Conservation (phyloP, 2,888 invertebrate species). For the Papilio demoleus region DNA sequence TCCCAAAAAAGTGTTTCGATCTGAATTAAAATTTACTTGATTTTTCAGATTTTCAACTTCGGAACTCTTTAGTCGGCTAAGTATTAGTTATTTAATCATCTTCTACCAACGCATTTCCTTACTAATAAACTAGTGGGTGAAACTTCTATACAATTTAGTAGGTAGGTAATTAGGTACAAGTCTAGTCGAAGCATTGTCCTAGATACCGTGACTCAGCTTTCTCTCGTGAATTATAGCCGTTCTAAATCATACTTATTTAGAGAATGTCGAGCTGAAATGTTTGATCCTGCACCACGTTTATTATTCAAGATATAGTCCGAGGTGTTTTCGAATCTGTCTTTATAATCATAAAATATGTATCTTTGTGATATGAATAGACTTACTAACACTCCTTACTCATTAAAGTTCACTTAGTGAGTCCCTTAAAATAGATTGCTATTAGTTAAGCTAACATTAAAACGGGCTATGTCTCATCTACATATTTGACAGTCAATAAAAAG, state of each 20-base stretch:
- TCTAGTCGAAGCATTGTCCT: constrained; percentile 37
- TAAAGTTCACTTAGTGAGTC: no score
- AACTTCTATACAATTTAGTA: constrained; percentile 25
- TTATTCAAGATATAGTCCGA: constrained; percentile 10
- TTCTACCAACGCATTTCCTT: constrained; percentile 1
- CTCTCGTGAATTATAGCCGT: constrained; percentile 34
- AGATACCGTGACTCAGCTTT: constrained; percentile 42
- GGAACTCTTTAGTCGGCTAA: no score
- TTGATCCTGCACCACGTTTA: constrained; percentile 33
- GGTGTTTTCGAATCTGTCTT: not conserved
- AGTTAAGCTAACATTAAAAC: no score
- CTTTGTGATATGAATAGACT: not conserved
- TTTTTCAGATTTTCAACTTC: no score
- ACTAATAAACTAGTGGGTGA: constrained; percentile 26
- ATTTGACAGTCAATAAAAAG: not conserved
- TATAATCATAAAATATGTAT: not conserved
- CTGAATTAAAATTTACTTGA: not conserved
- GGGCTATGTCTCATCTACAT: no score
- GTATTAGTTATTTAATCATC: not conserved
- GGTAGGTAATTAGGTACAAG: constrained; percentile 33
- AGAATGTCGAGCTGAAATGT: constrained; percentile 35
- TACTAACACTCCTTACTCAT: no score
- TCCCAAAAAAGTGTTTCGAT: not conserved
- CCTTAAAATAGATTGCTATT: no score
- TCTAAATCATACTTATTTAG: constrained; percentile 40